A percentile compares a stretch with the other conserved stretches of the same genome.
These are phyloP conservation scores for Arizona elegans DNA, from an alignment of 2,113 vertebrate genomes.

Conservation along the genomic window DNA sequence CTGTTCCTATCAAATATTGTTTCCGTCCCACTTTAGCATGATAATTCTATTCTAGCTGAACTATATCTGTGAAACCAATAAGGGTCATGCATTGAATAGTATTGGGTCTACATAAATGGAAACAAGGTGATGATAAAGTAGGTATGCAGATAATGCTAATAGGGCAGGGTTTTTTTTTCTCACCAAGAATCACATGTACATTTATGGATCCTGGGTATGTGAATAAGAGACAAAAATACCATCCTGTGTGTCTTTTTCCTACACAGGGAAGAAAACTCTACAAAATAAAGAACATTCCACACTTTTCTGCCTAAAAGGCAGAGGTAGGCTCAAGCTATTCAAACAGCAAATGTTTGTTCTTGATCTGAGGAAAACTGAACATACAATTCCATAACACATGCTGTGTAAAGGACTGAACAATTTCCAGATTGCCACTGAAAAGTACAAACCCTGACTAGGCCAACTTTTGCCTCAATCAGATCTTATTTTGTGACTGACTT, in stretches of 20 bases:
- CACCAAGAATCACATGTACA: background rate
- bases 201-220: background rate
- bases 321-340: background rate
- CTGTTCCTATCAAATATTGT: slow-evolving; percentile 12
- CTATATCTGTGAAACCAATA: background rate
- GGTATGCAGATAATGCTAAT: background rate
- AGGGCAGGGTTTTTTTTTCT: background rate
- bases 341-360: background rate
- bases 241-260: background rate
- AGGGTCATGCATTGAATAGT: background rate
- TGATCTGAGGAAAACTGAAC: background rate
- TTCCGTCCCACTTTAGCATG: background rate
- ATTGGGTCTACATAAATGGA: background rate
- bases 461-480: background rate
- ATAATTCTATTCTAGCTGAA: background rate
- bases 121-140: background rate
- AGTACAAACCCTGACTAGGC: background rate
- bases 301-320: background rate
- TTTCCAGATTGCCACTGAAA: background rate
- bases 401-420: background rate
- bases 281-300: background rate
- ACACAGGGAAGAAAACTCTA: background rate
- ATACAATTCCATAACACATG: background rate
- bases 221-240: background rate
- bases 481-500: background rate